Evolutionary conservation across 2,797 vertebrate species (phyloP), one percentile per base, ranked within the genome.

Genomic region (Thunnus albacares): DNA sequence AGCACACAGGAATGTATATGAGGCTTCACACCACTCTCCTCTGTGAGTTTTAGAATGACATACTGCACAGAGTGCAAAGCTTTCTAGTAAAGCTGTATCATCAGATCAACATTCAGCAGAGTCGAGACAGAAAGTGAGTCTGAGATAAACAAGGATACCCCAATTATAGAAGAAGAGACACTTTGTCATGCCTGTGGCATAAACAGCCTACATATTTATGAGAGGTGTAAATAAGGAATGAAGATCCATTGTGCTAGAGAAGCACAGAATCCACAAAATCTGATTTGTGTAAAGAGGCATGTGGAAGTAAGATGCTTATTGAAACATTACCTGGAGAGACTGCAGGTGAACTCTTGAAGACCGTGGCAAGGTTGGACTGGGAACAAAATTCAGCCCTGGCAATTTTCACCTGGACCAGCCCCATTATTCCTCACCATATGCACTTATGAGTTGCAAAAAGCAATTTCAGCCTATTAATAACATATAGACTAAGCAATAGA

Each of bases 201-300:
- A 59, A 79, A 79, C 62, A 68, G 11, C 38, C 8, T 72, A 33
- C 60, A 77, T 77, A 67, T 80, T 67, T 63, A 74, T 77, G 30
- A 80, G 56, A 47, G 11, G 49, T 78, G 51, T 75, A 62, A 75
- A 79, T 77, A 75, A 76, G 8, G 51, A 45, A 52, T 74, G 41
- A 64, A 41, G n/a, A 56, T 38, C 10, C 45, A 51, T 56, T 53
- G 59, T 47, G 71, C n/a, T 33, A n/a, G 26, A 62, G 45, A 35
- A 10, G 10, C 38, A 52, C 4, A 17, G 22, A 55, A 66, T 59
- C 35, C 43, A 73, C n/a, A 22, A 35, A 53, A 22, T 69, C 58
- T 55, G 59, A 64, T 53, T 59, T 55, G 53, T 64, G 11, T 52
- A 0, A 55, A 53, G 24, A 41, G 18, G 47, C 45, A 17, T 51